Conservation (phyloP, 2,888 invertebrate genomes). For the Caenorhabditis imperialis region DNA sequence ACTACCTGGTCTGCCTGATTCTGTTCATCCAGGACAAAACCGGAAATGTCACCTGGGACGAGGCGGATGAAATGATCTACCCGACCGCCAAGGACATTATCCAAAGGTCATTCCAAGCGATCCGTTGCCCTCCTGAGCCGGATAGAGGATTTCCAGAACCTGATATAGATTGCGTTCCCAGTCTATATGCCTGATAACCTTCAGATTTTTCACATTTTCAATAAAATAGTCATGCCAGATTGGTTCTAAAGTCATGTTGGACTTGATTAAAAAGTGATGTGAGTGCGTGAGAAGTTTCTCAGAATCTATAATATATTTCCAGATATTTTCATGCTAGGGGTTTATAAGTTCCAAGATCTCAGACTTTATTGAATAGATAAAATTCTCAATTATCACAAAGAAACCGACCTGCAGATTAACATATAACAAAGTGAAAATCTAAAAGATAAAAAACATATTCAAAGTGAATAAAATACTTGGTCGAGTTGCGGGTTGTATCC, state of each 20-base stretch:
- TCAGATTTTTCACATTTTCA: not conserved
- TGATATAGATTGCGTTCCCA: not conserved
- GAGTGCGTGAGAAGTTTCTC: no score
- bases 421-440: not conserved
- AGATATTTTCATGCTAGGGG: no score
- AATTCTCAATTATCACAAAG: no score
- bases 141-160: no score
- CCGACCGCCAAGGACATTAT: slow-evolving; percentile 8
- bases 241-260: not conserved
- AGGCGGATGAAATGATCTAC: slow-evolving; percentile 18
- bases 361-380: no score
- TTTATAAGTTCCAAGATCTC: no score
- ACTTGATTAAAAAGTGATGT: no score
- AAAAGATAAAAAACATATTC: not conserved
- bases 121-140: no score
- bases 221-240: not conserved
- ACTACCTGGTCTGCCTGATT: slow-evolving; percentile 25
- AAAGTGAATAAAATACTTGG: not conserved
- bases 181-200: not conserved
- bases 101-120: slow-evolving; percentile 1
- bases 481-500: slow-evolving; percentile 14
- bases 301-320: no score
- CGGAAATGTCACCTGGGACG: slow-evolving; percentile 22
- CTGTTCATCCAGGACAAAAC: slow-evolving; percentile 28
- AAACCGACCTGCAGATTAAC: no score